phyloP scores from a whole-genome alignment of 37 sponge, comb jelly and placozoan genomes.

The Oopsacas minuta region DNA sequence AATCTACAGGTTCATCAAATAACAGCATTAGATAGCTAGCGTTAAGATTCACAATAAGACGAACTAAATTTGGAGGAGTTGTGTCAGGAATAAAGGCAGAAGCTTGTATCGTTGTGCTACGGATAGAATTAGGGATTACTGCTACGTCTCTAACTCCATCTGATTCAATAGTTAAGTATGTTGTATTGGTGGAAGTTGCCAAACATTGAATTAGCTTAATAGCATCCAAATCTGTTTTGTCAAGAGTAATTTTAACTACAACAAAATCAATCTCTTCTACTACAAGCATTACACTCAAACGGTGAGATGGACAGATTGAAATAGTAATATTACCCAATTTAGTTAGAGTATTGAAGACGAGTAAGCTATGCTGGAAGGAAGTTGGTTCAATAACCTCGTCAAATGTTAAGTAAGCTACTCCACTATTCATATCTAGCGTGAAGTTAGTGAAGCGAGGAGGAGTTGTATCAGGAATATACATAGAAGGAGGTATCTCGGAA shows the following conservation, averaged over 20 bases:
- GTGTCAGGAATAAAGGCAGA: slow-evolving; percentile 38
- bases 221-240: slow-evolving; percentile 31
- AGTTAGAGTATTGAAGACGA: slow-evolving; percentile 34
- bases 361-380: slow-evolving; percentile 25
- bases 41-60: slow-evolving; percentile 47
- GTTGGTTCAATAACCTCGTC: slow-evolving; percentile 64
- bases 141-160: slow-evolving; percentile 47
- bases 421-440: slow-evolving; percentile 57
- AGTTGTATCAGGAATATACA: slow-evolving; percentile 34
- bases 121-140: slow-evolving; percentile 23
- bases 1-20: slow-evolving; percentile 72
- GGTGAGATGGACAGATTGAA: slow-evolving; percentile 7
- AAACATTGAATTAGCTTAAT: slow-evolving; percentile 49
- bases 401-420: slow-evolving; percentile 44
- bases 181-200: slow-evolving; percentile 38
- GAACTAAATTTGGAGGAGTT: slow-evolving; percentile 43
- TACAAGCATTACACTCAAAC: background rate
- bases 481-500: background rate
- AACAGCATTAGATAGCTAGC: slow-evolving; percentile 32
- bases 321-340: slow-evolving; percentile 25
- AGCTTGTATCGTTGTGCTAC: slow-evolving; percentile 22
- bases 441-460: slow-evolving; percentile 39
- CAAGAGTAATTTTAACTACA: slow-evolving; percentile 26
- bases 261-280: slow-evolving; percentile 29
- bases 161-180: slow-evolving; percentile 30